A percentile compares a stretch with the other conserved stretches of the same genome.
Conservation (phyloP, 1,140 invertebrate species). For the Philaenus spumarius region DNA sequence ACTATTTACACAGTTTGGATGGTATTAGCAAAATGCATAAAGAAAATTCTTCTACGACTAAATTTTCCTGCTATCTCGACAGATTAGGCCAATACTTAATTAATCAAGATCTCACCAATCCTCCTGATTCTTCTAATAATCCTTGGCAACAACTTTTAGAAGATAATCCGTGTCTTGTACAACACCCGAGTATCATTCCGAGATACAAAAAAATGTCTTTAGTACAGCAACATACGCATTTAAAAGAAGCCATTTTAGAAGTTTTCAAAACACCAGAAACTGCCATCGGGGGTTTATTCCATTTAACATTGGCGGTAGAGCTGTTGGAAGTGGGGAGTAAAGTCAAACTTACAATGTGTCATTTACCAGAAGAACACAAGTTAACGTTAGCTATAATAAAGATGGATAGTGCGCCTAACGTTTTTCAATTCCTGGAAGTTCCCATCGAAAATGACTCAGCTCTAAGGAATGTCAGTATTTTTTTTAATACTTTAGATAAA, state of each 20-base stretch:
- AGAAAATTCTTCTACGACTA: no score
- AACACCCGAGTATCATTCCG: conserved; percentile 63
- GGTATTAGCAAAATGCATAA: conserved; percentile 51
- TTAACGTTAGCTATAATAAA: neutral
- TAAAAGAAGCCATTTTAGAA: conserved; percentile 57
- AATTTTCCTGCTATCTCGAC: conserved; percentile 85
- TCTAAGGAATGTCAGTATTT: no score
- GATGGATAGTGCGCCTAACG: neutral
- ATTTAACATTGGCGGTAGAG: neutral
- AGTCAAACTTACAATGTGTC: neutral
- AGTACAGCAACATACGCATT: conserved; percentile 68
- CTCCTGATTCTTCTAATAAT: conserved; percentile 52
- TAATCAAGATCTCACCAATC: conserved; percentile 54
- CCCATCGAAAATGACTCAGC: conserved; percentile 6
- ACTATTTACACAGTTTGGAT: conserved; percentile 83
- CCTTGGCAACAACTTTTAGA: conserved; percentile 74
- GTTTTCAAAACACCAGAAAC: conserved; percentile 62
- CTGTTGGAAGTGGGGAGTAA: conserved; percentile 5
- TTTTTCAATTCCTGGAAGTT: neutral
- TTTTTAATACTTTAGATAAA: no score
- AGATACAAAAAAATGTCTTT: conserved; percentile 71
- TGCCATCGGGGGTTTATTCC: conserved; percentile 20
- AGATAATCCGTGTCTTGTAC: conserved; percentile 61
- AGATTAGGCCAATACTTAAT: conserved; percentile 85
- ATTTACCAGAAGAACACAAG: neutral